These are phyloP conservation scores for Heptranchias perlo DNA, from an alignment of 2,113 vertebrate genomes.

Conservation along the genomic window DNA sequence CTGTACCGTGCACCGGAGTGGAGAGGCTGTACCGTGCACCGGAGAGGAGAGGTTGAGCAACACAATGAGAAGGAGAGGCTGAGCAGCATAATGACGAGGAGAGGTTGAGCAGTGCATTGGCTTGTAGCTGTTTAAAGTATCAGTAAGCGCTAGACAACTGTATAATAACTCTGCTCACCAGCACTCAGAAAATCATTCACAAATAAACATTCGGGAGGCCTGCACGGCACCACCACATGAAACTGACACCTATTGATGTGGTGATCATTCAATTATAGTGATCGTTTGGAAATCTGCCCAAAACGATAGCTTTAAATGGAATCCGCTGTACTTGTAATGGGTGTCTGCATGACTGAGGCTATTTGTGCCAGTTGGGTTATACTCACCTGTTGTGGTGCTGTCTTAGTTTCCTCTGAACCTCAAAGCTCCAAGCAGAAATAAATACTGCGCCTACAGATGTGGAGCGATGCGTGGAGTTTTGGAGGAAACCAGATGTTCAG, in stretches of 20 bases:
- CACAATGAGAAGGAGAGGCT: too few species aligned
- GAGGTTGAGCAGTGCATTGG: neutral
- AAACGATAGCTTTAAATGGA: neutral
- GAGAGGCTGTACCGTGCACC: too few species aligned
- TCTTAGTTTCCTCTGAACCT: neutral
- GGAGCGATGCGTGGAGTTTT: neutral
- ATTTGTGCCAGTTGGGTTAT: neutral
- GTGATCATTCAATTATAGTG: neutral
- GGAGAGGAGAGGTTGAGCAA: neutral
- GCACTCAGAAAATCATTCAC: neutral
- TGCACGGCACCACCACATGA: neutral
- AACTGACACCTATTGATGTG: neutral
- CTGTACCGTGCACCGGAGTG: neutral
- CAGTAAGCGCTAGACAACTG: neutral
- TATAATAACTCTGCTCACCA: neutral
- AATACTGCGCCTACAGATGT: neutral
- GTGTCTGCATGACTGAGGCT: neutral
- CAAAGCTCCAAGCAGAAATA: neutral
- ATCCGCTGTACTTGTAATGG: neutral
- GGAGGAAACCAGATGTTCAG: neutral
- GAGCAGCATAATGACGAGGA: too few species aligned
- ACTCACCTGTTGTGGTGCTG: neutral
- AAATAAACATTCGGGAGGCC: neutral
- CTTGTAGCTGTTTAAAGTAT: neutral
- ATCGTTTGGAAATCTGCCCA: neutral